phyloP scores from a whole-genome alignment of 2,888 invertebrate species.

The Labia minor region DNA sequence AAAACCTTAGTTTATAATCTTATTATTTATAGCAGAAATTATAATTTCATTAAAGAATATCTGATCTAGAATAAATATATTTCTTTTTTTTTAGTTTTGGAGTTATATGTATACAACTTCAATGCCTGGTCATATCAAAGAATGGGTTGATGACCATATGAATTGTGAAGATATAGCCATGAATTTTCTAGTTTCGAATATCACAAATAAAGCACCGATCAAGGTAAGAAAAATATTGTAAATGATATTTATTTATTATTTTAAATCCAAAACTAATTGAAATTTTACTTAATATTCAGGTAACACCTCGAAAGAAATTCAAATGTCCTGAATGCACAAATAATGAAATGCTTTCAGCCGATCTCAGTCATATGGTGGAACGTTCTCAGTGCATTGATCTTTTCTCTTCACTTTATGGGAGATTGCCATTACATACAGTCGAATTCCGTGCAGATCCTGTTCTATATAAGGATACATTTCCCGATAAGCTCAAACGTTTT shows the following conservation, averaged over 20 bases:
- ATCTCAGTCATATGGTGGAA: constrained; percentile 84
- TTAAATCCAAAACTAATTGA: constrained; percentile 8
- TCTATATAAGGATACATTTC: constrained; percentile 74
- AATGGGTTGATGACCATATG: constrained; percentile 91
- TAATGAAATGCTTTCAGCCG: constrained; percentile 87
- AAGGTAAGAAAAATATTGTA: constrained; percentile 46
- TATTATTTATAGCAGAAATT: too few species aligned
- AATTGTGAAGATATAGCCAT: constrained; percentile 98
- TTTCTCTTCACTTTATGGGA: constrained; percentile 67
- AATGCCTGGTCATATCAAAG: constrained; percentile 72
- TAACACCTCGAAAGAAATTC: constrained; percentile 91
- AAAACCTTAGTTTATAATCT: too few species aligned
- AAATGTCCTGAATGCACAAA: constrained; percentile 92
- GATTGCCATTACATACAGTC: constrained; percentile 76
- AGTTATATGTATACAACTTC: constrained; percentile 83
- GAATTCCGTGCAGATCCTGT: constrained; percentile 94
- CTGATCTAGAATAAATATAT: too few species aligned
- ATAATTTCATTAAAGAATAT: too few species aligned
- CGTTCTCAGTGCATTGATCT: constrained; percentile 80
- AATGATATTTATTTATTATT: constrained; percentile 18
- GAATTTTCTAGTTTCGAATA: constrained; percentile 91
- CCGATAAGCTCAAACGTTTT: constrained; percentile 76
- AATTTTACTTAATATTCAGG: constrained; percentile 41
- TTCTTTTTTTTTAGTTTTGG: constrained; percentile 53
- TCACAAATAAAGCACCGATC: constrained; percentile 87